phyloP scores from a whole-genome alignment of 2,113 vertebrate genomes.

The Megaceryle maxima region DNA sequence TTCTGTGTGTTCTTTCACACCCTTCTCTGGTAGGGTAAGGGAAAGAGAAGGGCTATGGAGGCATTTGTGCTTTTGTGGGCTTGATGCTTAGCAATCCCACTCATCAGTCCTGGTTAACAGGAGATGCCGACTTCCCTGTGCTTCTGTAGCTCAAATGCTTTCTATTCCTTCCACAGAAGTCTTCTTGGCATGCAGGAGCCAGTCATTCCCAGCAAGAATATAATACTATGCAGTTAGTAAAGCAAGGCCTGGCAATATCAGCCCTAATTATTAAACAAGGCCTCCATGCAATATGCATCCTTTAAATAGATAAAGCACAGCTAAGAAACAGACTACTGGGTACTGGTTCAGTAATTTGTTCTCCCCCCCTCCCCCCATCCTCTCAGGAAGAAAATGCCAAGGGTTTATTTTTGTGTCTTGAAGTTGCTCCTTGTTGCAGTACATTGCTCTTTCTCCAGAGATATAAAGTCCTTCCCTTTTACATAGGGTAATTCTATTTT shows the following conservation, averaged over 20 bases:
- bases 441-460: slow-evolving; percentile 11
- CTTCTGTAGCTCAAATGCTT: not conserved
- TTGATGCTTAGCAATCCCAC: not conserved
- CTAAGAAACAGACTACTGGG: not conserved
- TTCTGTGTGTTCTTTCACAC: not conserved
- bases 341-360: not conserved
- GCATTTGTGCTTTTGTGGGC: not conserved
- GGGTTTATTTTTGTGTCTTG: slow-evolving; percentile 42
- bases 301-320: not conserved
- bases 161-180: not conserved
- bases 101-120: not conserved
- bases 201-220: not conserved
- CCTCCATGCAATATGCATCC: not conserved
- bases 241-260: not conserved
- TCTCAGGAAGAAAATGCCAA: slow-evolving; percentile 9
- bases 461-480: not conserved
- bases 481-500: slow-evolving; percentile 49
- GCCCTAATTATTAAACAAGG: not conserved
- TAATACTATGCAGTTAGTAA: not conserved
- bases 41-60: not conserved
- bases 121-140: not conserved
- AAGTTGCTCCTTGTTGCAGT: slow-evolving; percentile 13
- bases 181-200: slow-evolving; percentile 18
- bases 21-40: not conserved
- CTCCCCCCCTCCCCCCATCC: not conserved